These are phyloP conservation scores for Ruditapes philippinarum DNA, from an alignment of 1,140 invertebrate genomes.

Conservation along the genomic window DNA sequence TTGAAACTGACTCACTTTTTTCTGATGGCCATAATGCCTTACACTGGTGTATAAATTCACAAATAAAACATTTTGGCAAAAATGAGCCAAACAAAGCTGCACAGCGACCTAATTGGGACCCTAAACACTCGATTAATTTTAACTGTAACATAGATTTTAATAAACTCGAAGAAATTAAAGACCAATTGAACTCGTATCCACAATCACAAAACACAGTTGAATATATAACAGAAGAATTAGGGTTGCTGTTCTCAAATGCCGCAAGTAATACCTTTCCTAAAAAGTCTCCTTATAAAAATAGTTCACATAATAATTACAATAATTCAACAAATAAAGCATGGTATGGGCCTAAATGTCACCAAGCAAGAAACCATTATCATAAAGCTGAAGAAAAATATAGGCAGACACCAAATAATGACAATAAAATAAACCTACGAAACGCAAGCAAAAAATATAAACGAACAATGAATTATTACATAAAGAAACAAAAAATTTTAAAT, in stretches of 20 bases:
- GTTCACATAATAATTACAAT: background rate
- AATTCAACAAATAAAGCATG: background rate
- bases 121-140: background rate
- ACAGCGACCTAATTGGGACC: background rate
- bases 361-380: background rate
- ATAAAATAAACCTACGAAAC: background rate
- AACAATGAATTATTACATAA: conserved; percentile 10
- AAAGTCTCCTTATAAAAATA: background rate
- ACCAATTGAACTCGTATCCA: background rate
- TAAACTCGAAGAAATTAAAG: background rate
- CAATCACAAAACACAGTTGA: background rate
- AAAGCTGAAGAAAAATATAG: background rate
- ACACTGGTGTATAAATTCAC: background rate
- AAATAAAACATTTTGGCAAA: too few species aligned
- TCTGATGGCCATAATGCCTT: background rate
- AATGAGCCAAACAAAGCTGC: background rate
- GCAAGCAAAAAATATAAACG: background rate
- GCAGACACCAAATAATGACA: background rate
- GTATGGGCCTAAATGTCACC: background rate
- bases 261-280: background rate
- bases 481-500: background rate
- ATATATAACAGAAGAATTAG: background rate
- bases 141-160: background rate
- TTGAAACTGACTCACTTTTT: background rate
- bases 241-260: background rate